Evolutionary conservation across 1,140 invertebrate species (phyloP).

Genomic region (Heliconius hewitsoni): DNA sequence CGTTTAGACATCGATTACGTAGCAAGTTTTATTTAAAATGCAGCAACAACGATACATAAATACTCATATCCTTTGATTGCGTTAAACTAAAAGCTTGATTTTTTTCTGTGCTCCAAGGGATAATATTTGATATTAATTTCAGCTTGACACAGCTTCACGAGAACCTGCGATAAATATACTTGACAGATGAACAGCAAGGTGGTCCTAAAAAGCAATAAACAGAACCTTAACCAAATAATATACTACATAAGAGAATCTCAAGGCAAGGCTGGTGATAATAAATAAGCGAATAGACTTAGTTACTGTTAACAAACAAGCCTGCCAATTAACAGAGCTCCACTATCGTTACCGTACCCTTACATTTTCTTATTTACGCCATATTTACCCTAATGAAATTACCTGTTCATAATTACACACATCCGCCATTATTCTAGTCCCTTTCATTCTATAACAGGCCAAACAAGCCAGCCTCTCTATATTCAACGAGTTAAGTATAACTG

Average conservation of each 20-base stretch:
- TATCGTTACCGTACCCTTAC: conserved; percentile 25
- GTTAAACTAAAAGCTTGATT: too few species aligned
- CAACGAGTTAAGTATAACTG: conserved; percentile 24
- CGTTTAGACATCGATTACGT: too few species aligned
- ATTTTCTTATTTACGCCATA: conserved; percentile 41
- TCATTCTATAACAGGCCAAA: conserved; percentile 27
- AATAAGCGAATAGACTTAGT: conserved; percentile 29
- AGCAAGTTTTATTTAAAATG: too few species aligned
- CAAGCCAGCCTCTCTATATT: neutral
- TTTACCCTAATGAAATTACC: conserved; percentile 34
- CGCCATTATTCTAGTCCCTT: conserved; percentile 29
- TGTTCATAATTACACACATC: conserved; percentile 39
- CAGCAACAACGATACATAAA: too few species aligned
- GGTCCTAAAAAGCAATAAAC: too few species aligned
- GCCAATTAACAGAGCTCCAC: conserved; percentile 21
- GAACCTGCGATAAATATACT: too few species aligned
- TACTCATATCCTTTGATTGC: too few species aligned
- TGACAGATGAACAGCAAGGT: too few species aligned
- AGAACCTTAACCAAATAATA: too few species aligned
- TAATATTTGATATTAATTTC: too few species aligned
- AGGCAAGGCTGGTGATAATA: neutral
- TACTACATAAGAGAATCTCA: neutral
- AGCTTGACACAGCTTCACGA: too few species aligned
- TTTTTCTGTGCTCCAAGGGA: too few species aligned
- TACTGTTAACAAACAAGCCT: conserved; percentile 40